Evolutionary conservation across 2,113 vertebrate genomes (phyloP).

Genomic region (Nothobranchius furzeri): DNA sequence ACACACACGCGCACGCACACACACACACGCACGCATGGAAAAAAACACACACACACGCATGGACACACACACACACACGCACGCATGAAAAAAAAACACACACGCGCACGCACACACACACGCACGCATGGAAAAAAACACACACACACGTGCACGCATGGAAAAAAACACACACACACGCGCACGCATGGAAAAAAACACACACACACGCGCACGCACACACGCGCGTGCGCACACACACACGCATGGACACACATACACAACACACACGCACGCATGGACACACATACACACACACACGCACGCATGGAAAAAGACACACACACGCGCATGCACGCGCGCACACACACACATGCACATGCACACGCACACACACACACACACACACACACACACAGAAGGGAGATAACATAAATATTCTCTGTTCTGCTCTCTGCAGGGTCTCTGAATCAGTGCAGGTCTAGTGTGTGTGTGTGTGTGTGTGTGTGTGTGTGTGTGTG

Average conservation of each 20-base stretch:
- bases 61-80: no score
- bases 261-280: no score
- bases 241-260: no score
- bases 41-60: neutral
- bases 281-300: no score
- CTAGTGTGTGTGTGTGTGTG: neutral
- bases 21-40: neutral
- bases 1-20: neutral
- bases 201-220: no score
- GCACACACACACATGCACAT: neutral
- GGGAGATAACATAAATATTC: slow-evolving; percentile 51
- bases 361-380: neutral
- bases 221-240: neutral
- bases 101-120: no score
- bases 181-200: neutral
- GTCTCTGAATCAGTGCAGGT: slow-evolving; percentile 35
- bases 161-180: neutral
- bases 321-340: no score
- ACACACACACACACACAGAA: no score
- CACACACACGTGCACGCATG: neutral
- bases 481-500: slow-evolving; percentile 4
- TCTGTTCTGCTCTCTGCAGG: slow-evolving; percentile 8
- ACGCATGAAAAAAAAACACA: no score
- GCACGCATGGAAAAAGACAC: no score
- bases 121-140: no score